Base-by-base conservation (phyloP, 2,797 vertebrate genomes). In the Tokudaia tokunoshimensis region DNA sequence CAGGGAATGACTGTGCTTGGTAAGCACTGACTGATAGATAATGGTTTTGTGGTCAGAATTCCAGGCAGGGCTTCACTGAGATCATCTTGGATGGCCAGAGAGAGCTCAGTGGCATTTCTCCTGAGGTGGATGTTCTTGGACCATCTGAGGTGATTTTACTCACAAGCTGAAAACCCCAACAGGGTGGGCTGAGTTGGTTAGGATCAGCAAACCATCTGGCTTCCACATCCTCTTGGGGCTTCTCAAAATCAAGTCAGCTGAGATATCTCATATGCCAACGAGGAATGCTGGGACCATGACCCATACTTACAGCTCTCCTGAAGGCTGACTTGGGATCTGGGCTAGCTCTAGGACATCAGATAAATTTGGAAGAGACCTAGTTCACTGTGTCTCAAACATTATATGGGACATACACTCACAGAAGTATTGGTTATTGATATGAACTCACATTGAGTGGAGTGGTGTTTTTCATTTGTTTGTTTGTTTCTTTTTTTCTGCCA, bases 151-250 rank as follows among this genome's bases (percentile, higher is more conserved):
- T 12, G 55, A 61, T 55, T 74, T 75, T 15, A 26, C 47, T 44
- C 22, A 24, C 17, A 26, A 2, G 2, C 37, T 6, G 0, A 50
- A 47, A 14, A 1, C n/a, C 47, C 52, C 13, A n/a, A 50, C 1
- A 13, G 34, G 5, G 65, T 9, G 20, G 37, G 29, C 34, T 9
- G 20, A 8, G 6, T 70, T 14, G 52, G 3, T 1, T 17, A 79
- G 24, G 15, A 15, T 80, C 9, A 7, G 6, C 1, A 31, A 31
- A 7, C 44, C 41, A 15, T 2, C 47, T 2, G 14, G 14, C 29
- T 2, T 31, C 47, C n/a, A 2, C 4, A 26, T n/a, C 63, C 44
- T 37, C 20, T 22, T 20, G 8, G 61, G n/a, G 4, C 12, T 79
- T 63, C 72, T 72, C 67, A 14, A 37, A 0, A 0, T 1, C 2